Evolutionary conservation across 2,797 vertebrate species (phyloP).

Genomic region (Gastrophryne carolinensis): DNA sequence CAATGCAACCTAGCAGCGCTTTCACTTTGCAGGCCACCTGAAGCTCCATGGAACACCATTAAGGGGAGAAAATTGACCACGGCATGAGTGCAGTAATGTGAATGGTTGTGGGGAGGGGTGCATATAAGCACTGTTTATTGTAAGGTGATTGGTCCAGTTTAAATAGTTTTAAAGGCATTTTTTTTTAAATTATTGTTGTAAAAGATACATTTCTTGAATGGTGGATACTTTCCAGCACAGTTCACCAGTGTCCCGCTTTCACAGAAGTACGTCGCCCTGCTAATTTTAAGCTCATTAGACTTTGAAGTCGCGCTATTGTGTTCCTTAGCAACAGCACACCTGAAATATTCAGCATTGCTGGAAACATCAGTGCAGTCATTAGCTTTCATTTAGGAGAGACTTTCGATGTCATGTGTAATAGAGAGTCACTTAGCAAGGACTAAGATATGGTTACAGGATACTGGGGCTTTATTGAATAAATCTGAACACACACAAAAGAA

Average conservation of each 20-base stretch:
- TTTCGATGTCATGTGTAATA: constrained; percentile 19
- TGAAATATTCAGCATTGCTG: constrained; percentile 37
- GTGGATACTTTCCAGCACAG: neutral
- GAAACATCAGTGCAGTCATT: constrained; percentile 39
- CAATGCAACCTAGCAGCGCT: no score
- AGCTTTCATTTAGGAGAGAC: constrained; percentile 39
- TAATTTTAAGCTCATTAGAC: constrained; percentile 43
- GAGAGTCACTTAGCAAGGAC: constrained; percentile 5
- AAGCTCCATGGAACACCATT: no score
- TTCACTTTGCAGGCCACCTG: no score
- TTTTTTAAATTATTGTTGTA: no score
- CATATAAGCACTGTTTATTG: no score
- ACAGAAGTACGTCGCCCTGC: constrained; percentile 19
- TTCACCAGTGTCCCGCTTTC: neutral
- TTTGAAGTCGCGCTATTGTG: constrained; percentile 40
- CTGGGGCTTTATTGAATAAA: constrained; percentile 2
- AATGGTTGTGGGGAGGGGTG: no score
- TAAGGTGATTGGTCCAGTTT: no score
- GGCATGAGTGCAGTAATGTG: no score
- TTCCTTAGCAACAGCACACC: constrained; percentile 48
- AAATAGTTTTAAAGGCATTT: no score
- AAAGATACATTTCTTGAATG: neutral
- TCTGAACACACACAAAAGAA: neutral
- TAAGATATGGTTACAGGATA: constrained; percentile 3
- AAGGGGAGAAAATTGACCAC: no score